phyloP scores from a whole-genome alignment of 1,140 invertebrate genomes.

The Aphelinus atriplicis region DNA sequence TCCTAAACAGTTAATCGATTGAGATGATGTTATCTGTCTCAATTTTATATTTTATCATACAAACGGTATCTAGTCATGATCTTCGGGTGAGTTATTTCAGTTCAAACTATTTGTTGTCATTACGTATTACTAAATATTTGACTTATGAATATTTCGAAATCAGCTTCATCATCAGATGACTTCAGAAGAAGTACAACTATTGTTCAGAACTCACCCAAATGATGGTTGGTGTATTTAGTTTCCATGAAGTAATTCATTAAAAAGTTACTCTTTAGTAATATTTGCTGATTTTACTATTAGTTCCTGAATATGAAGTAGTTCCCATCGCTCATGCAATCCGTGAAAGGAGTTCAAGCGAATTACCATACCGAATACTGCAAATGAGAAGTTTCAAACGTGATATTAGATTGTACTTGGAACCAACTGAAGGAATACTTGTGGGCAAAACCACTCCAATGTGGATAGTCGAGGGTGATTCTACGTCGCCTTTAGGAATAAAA shows the following conservation, averaged over 20 bases:
- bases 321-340: slow-evolving; percentile 41
- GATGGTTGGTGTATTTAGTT: slow-evolving; percentile 23
- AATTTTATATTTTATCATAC: not conserved
- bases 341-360: slow-evolving; percentile 4
- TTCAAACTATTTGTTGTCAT: not conserved
- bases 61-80: slow-evolving; percentile 6
- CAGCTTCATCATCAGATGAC: slow-evolving; percentile 42
- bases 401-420: slow-evolving; percentile 49
- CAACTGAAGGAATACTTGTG: slow-evolving; percentile 50
- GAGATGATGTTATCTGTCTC: slow-evolving; percentile 1
- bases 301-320: slow-evolving; percentile 53
- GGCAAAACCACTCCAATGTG: slow-evolving; percentile 49
- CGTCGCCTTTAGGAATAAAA: slow-evolving; percentile 41
- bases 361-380: slow-evolving; percentile 37
- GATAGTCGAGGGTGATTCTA: slow-evolving; percentile 40
- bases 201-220: slow-evolving; percentile 34
- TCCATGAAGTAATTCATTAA: not conserved
- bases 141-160: not conserved
- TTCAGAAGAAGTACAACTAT: slow-evolving; percentile 24
- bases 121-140: not conserved
- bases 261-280: not conserved
- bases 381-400: slow-evolving; percentile 45
- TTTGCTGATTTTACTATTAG: slow-evolving; percentile 38
- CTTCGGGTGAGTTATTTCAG: not conserved
- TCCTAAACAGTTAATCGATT: not conserved